A percentile compares a stretch with the other conserved stretches of the same genome.
These are phyloP conservation scores for Dolomedes plantarius DNA, from an alignment of 2,888 invertebrate genomes.

Conservation along the genomic window DNA sequence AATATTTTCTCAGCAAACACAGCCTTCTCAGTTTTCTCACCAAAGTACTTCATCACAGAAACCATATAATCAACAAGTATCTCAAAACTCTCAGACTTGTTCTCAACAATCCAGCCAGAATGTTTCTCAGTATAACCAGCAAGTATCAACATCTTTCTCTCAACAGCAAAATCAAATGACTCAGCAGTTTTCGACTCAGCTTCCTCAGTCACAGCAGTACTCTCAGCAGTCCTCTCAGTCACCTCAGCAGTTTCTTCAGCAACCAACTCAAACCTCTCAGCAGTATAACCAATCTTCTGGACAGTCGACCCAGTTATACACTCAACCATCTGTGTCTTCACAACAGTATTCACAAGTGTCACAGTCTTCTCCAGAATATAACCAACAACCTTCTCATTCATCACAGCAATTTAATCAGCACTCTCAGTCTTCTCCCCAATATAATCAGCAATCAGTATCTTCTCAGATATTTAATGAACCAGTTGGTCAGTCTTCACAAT, in stretches of 20 bases:
- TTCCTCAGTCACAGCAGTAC: conserved; percentile 4
- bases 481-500: conserved; percentile 27
- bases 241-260: conserved; percentile 30
- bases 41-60: not conserved
- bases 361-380: conserved; percentile 15
- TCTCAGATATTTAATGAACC: conserved; percentile 40
- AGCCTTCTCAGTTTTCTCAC: not conserved
- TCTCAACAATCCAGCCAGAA: not conserved
- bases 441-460: conserved; percentile 24
- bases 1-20: not conserved
- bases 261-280: conserved; percentile 26
- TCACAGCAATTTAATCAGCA: conserved; percentile 10
- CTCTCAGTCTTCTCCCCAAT: conserved; percentile 22
- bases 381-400: conserved; percentile 9
- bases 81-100: not conserved
- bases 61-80: not conserved
- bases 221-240: conserved; percentile 33
- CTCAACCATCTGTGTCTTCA: not conserved
- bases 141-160: not conserved
- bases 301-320: conserved; percentile 20
- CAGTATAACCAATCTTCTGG: conserved; percentile 41
- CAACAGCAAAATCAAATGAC: not conserved
- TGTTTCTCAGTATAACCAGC: not conserved
- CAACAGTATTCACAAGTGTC: conserved; percentile 31
- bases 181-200: not conserved